These are phyloP conservation scores for Caenorhabditis doughertyi DNA, from an alignment of 2,888 invertebrate genomes.

Conservation along the genomic window DNA sequence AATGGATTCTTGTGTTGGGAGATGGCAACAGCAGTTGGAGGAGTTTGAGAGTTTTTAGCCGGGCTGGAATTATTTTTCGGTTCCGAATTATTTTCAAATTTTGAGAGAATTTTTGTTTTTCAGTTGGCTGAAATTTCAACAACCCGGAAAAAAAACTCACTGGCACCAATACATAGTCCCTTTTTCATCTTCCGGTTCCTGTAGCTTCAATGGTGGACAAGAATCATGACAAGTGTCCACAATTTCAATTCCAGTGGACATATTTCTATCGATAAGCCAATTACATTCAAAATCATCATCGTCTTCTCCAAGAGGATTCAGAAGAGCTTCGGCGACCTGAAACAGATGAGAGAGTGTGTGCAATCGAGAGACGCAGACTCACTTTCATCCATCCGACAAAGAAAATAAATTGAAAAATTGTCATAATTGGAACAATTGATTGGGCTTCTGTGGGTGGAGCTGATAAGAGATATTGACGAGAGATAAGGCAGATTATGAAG, in stretches of 20 bases:
- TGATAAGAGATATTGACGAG: slow-evolving; percentile 59
- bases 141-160: slow-evolving; percentile 12
- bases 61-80: slow-evolving; percentile 19
- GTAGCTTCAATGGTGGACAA: slow-evolving; percentile 47
- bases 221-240: slow-evolving; percentile 50
- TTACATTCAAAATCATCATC: slow-evolving; percentile 70
- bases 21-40: slow-evolving; percentile 21
- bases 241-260: slow-evolving; percentile 57
- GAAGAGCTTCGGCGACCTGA: slow-evolving; percentile 74
- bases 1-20: slow-evolving; percentile 32
- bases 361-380: slow-evolving; percentile 3
- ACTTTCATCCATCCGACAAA: slow-evolving; percentile 72
- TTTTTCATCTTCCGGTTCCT: slow-evolving; percentile 39
- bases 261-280: slow-evolving; percentile 67
- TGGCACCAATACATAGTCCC: slow-evolving; percentile 38
- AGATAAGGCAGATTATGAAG: slow-evolving; percentile 68
- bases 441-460: slow-evolving; percentile 31
- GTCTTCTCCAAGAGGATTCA: slow-evolving; percentile 77
- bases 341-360: slow-evolving; percentile 59
- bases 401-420: slow-evolving; percentile 74
- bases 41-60: slow-evolving; percentile 22
- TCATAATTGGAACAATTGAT: slow-evolving; percentile 74
- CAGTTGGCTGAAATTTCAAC: not conserved
- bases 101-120: too few relatives aligned
- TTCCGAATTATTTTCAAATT: too few relatives aligned